These are phyloP conservation scores for Gopherus flavomarginatus DNA, from an alignment of 2,113 vertebrate genomes.

Conservation along the genomic window DNA sequence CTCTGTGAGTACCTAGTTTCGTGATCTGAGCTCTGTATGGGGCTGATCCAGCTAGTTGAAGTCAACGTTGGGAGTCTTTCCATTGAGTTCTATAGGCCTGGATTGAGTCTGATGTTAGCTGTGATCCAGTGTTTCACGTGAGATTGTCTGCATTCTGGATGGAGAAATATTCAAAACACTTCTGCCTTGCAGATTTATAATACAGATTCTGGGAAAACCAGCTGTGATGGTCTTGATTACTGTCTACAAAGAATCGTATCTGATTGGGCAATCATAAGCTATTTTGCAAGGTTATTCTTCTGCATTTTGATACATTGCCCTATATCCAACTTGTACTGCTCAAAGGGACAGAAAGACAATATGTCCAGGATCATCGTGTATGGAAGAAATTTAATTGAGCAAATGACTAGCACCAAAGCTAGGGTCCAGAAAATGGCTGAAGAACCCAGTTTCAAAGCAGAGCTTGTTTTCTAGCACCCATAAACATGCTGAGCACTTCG, in stretches of 20 bases:
- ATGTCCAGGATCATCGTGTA: neutral
- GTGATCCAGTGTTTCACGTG: neutral
- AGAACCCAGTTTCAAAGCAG: neutral
- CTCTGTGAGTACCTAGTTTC: neutral
- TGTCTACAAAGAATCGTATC: conserved; percentile 41
- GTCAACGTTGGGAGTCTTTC: neutral
- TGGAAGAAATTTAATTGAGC: neutral
- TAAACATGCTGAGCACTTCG: neutral
- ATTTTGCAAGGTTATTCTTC: conserved; percentile 36
- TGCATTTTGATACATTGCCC: conserved; percentile 41
- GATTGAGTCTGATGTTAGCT: neutral
- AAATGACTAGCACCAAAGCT: neutral
- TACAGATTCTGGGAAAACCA: conserved; percentile 37
- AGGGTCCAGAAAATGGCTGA: neutral
- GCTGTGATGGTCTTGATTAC: conserved; percentile 36
- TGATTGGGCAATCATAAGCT: conserved; percentile 25
- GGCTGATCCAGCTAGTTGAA: neutral
- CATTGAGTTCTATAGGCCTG: neutral
- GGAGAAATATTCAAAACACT: conserved; percentile 7
- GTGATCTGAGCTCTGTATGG: neutral
- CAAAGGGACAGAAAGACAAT: conserved; percentile 27
- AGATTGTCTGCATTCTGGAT: neutral
- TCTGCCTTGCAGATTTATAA: conserved; percentile 48
- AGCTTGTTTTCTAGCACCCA: neutral
- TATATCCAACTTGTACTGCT: neutral